Conservation (phyloP, 2,113 vertebrate species). For the Mungos mungo region DNA sequence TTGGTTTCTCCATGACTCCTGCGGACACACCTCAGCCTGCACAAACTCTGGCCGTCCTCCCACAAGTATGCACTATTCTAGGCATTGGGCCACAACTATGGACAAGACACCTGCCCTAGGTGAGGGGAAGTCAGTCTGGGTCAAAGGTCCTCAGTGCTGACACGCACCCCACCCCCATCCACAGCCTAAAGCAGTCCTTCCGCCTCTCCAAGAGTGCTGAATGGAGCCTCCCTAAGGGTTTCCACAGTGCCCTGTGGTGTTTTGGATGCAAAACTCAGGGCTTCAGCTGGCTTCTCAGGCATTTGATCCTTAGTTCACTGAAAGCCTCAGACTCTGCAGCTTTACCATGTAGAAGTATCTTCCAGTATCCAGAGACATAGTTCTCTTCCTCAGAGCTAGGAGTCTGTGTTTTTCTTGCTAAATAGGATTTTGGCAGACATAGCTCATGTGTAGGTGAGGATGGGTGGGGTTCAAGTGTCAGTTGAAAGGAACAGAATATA, state of each 20-base stretch:
- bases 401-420: neutral
- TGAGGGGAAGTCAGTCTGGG: neutral
- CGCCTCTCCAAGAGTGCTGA: neutral
- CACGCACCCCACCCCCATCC: neutral
- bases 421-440: neutral
- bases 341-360: neutral
- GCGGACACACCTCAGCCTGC: no score
- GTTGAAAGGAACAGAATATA: neutral
- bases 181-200: neutral
- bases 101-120: neutral
- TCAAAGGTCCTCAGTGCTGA: neutral
- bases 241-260: neutral
- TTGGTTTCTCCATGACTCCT: no score
- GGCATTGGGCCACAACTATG: neutral
- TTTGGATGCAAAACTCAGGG: neutral
- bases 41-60: neutral
- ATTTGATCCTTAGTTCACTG: neutral
- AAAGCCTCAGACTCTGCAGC: neutral
- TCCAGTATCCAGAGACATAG: neutral
- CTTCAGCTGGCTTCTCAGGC: neutral
- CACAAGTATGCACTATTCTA: neutral
- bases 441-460: neutral
- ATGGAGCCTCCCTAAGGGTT: neutral
- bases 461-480: neutral
- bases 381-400: neutral